Base-by-base conservation (phyloP, 2,797 vertebrate species). In the Coreius guichenoti region DNA sequence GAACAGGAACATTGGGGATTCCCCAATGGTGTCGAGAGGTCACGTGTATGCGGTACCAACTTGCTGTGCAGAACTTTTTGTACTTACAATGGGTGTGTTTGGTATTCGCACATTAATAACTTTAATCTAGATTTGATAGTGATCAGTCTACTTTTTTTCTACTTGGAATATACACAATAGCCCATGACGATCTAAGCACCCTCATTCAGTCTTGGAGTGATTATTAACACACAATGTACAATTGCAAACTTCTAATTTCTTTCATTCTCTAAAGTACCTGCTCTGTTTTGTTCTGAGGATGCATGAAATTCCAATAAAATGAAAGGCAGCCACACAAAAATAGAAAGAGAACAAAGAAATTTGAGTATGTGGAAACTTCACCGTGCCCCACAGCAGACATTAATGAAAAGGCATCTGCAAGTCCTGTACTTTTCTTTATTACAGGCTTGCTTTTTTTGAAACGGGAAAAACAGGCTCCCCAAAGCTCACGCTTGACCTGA, bases 1-100 rank as follows among this genome's bases (percentile, higher is more conserved):
- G 88, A 90, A 88, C 82, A 89, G 80, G 85, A 85, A 83, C 67
- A 54, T 26, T 11, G 88, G 88, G 89, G 83, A 90, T 88, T 88
- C 83, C 87, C 88, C 82, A 45, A 8, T 77, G 16, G 68, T 65
- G 85, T 86, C 65, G 77, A 36, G 83, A 81, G 89, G 83, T 89
- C 78, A 88, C 78, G 76, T 86, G 86, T 14, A 29, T 77, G 54
- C 16, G 12, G 72, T 70, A 56, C 49, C 87, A 39, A 68, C 29
- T 70, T 7, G 56, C 65, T 51, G 23, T 82, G 65, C 43, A 81
- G 63, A 36, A 80, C 45, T 81, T 31, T 45, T 75, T 84, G 86
- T 75, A 72, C 56, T 36, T 68, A 39, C 11, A 16, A 68, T 21
- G 68, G 78, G 84, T 85, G 77, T 84, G 73, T 29, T 17, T 36